These are phyloP conservation scores for Drosophila sulfurigaster DNA, from an alignment of 1,140 invertebrate genomes.

Conservation along the genomic window DNA sequence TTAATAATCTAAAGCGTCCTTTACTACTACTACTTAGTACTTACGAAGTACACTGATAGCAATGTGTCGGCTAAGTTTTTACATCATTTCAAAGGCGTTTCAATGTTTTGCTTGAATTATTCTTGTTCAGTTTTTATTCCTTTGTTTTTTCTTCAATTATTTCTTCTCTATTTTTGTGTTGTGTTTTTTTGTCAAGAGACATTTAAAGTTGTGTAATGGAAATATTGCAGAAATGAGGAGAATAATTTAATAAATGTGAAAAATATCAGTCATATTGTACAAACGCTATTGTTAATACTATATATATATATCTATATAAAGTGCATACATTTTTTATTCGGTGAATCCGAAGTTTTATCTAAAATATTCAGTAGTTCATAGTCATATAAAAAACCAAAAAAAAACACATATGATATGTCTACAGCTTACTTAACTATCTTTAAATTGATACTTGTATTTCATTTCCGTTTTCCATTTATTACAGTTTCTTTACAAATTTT, in stretches of 20 bases:
- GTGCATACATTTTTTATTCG: slow-evolving; percentile 54
- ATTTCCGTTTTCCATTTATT: slow-evolving; percentile 29
- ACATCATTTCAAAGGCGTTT: background rate
- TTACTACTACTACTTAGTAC: background rate
- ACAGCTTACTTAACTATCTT: slow-evolving; percentile 51
- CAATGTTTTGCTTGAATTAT: slow-evolving; percentile 10
- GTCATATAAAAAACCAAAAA: slow-evolving; percentile 50
- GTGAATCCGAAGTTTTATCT: slow-evolving; percentile 54
- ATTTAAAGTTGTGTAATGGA: background rate
- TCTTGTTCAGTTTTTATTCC: background rate
- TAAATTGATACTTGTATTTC: slow-evolving; percentile 43
- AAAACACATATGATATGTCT: slow-evolving; percentile 69
- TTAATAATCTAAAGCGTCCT: slow-evolving; percentile 1
- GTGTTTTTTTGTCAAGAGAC: background rate
- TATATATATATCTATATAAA: slow-evolving; percentile 18
- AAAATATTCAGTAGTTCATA: slow-evolving; percentile 72
- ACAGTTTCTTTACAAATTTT: slow-evolving; percentile 38
- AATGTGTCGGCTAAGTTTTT: slow-evolving; percentile 14
- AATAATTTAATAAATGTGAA: slow-evolving; percentile 1
- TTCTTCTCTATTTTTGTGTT: background rate
- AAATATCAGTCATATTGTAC: slow-evolving; percentile 6
- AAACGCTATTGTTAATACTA: slow-evolving; percentile 17
- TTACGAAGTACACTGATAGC: background rate
- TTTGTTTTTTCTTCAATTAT: too few relatives aligned
- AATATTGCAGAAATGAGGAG: background rate